phyloP scores from a whole-genome alignment of 2,888 invertebrate genomes.

The Petrolisthes manimaculis region DNA sequence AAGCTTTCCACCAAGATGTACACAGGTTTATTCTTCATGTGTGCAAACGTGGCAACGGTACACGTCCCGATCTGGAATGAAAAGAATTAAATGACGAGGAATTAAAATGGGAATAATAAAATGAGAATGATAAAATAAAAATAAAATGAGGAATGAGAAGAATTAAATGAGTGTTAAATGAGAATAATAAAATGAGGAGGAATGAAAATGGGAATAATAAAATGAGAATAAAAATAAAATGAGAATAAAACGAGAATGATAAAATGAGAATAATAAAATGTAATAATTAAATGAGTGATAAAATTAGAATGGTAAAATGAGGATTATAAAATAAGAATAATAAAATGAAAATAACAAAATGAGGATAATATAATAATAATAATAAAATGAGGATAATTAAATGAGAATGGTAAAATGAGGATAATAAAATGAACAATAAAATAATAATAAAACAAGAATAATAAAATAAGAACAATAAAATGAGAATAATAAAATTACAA shows the following conservation, averaged over 20 bases:
- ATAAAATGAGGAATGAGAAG: too few species aligned
- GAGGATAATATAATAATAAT: background rate
- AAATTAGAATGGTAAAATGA: conserved; percentile 9
- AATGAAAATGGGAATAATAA: background rate
- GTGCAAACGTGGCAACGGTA: conserved; percentile 56
- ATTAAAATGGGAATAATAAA: background rate
- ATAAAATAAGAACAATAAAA: background rate
- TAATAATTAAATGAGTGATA: background rate
- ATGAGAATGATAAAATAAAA: too few species aligned
- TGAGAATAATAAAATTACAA: too few species aligned
- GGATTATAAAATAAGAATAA: background rate
- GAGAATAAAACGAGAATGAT: background rate
- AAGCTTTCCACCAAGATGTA: conserved; percentile 97
- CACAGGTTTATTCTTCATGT: conserved; percentile 86
- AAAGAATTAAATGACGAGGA: conserved; percentile 19
- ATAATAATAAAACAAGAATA: background rate
- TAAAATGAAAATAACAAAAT: background rate
- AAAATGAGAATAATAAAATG: background rate
- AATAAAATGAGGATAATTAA: background rate
- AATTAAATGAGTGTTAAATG: too few species aligned
- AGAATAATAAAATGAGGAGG: background rate
- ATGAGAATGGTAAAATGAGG: conserved; percentile 4
- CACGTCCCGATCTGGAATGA: conserved; percentile 76
- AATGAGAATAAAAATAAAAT: background rate
- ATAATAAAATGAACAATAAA: too few species aligned